Base-by-base conservation (phyloP, 2,113 vertebrate genomes). In the Casuarius casuarius region DNA sequence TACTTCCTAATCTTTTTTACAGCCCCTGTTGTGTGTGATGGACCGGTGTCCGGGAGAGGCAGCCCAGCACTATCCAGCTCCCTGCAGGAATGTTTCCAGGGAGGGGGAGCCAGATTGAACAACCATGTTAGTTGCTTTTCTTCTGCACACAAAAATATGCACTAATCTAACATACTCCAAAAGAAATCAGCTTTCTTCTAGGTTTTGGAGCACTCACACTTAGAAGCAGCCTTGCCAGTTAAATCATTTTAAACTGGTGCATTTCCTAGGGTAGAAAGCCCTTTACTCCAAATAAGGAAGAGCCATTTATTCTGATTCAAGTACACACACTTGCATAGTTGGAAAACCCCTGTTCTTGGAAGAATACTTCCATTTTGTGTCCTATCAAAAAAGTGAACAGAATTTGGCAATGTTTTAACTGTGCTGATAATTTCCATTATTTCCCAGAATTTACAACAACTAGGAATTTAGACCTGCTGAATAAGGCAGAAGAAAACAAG, bases 261-360 rank as follows among this genome's bases (percentile, higher is more conserved):
- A 1, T 35, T 94, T 87, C 61, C 44, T 84, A 3, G 49, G 0
- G 54, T 15, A 89, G 70, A 81, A 88, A 20, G 67, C 21, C 14
- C 29, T 88, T 94, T 84, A 81, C 74, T 91, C 77, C 89, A 73
- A 40, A 81, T 33, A 68, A 0, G 0, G 52, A 86, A 84, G 46
- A 76, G 73, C 65, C 65, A 28, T 33, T 38, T 35, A 81, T 49
- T 72, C 56, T 40, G 25, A 90, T 52, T 70, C 29, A 87, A 87
- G 66, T 28, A 71, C 23, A 25, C 4, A 3, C 42, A 67, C 42
- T 84, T 40, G 48, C 74, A 89, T 48, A 93, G 67, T 28, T 95
- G 80, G 78, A 89, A 85, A 92, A 84, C 52, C 90, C 70, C 62
- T 79, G 65, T 84, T 95, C 71, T 84, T 95, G 52, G 49, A 96